These are phyloP conservation scores for Pheucticus melanocephalus DNA, from an alignment of 2,113 vertebrate genomes.

Conservation along the genomic window DNA sequence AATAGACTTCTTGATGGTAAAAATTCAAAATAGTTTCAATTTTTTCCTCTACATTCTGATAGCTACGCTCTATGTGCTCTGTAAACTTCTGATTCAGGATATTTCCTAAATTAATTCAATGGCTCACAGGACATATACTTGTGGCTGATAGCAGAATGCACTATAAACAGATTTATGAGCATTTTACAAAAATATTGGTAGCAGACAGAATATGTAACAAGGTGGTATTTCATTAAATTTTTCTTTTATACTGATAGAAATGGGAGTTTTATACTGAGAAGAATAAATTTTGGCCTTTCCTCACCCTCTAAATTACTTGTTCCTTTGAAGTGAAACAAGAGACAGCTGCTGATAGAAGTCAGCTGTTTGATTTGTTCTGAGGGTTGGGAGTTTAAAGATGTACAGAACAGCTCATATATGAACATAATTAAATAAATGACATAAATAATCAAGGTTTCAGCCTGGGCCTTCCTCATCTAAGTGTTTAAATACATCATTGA, in stretches of 20 bases:
- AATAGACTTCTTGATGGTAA: neutral
- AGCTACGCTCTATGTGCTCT: neutral
- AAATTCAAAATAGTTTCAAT: neutral
- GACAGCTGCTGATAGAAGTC: neutral
- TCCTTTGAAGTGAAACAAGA: neutral
- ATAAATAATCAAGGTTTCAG: neutral
- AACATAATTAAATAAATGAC: neutral
- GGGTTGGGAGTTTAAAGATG: neutral
- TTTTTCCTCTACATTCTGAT: neutral
- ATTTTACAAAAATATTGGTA: neutral
- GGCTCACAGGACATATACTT: neutral
- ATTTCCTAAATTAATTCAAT: neutral
- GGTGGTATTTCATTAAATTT: neutral
- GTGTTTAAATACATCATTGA: neutral
- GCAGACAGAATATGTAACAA: neutral
- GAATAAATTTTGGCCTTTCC: neutral
- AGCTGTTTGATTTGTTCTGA: neutral
- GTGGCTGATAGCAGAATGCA: neutral
- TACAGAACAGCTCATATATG: neutral
- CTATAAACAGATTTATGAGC: neutral
- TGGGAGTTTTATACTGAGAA: neutral
- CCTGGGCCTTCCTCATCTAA: neutral
- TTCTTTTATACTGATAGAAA: neutral
- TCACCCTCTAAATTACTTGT: neutral
- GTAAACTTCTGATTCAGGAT: neutral